Percentiles rank a stretch among this genome's conserved stretches.
Evolutionary conservation across 2,888 invertebrate species (phyloP).

Genomic region (Spodoptera exigua): DNA sequence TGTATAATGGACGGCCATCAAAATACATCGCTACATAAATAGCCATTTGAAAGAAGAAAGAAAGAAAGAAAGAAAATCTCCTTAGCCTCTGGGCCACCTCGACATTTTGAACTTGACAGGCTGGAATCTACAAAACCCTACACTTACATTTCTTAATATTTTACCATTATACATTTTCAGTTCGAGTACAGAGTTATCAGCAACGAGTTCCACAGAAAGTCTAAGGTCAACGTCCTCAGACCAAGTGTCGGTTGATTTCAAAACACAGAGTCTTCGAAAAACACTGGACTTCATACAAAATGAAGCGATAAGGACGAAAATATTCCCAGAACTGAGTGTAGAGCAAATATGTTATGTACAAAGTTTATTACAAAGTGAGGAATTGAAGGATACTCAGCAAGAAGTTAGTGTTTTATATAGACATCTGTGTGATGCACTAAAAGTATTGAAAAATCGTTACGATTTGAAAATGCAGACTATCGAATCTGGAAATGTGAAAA

Average conservation of each 20-base stretch:
- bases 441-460: slow-evolving; percentile 46
- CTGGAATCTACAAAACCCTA: no score
- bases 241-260: slow-evolving; percentile 47
- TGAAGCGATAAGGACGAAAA: slow-evolving; percentile 39
- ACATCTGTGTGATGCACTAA: slow-evolving; percentile 64
- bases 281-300: slow-evolving; percentile 69
- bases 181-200: background rate
- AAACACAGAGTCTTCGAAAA: slow-evolving; percentile 59
- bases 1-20: no score
- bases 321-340: slow-evolving; percentile 63
- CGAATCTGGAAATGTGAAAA: background rate
- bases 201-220: background rate
- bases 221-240: slow-evolving; percentile 3
- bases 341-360: slow-evolving; percentile 58
- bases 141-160: no score
- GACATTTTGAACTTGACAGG: no score
- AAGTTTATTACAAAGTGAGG: slow-evolving; percentile 11
- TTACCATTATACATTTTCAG: slow-evolving; percentile 25
- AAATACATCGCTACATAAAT: no score
- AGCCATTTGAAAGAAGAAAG: no score
- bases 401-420: slow-evolving; percentile 58
- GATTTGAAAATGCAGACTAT: slow-evolving; percentile 21
- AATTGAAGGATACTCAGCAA: slow-evolving; percentile 20
- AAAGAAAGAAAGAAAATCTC: no score
- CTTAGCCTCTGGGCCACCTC: no score